phyloP scores from a whole-genome alignment of 2,888 invertebrate species.

The Zele albiditarsus region DNA sequence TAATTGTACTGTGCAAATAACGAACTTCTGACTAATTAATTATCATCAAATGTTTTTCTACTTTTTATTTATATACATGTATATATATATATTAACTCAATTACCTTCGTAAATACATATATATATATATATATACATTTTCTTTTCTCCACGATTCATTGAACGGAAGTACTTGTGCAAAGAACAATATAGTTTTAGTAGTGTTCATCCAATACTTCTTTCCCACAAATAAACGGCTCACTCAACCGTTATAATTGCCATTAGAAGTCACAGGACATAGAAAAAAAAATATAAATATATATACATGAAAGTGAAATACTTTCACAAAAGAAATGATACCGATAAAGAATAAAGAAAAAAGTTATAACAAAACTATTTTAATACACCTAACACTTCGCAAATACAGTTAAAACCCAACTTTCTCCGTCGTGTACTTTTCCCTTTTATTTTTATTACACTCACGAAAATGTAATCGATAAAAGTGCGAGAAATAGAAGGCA shows the following conservation, averaged over 20 bases:
- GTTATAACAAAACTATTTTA: background rate
- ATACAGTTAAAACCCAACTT: background rate
- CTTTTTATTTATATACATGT: background rate
- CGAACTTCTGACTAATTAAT: no score
- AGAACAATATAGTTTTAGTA: background rate
- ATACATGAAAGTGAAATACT: background rate
- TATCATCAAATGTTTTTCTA: background rate
- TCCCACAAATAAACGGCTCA: background rate
- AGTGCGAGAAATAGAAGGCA: background rate
- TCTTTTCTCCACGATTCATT: background rate
- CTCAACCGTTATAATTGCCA: conserved; percentile 5
- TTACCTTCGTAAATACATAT: background rate
- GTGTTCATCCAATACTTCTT: background rate
- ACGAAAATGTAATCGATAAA: conserved; percentile 7
- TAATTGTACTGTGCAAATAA: background rate
- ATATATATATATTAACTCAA: background rate
- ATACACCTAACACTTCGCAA: background rate
- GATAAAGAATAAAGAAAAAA: background rate
- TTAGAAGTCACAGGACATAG: background rate
- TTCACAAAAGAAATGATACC: background rate
- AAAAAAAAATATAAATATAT: background rate
- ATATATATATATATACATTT: background rate
- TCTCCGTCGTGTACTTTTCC: background rate
- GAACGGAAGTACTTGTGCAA: background rate
- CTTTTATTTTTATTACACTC: background rate